Conservation (phyloP, 2,888 invertebrate genomes). For the Teleogryllus oceanicus region DNA sequence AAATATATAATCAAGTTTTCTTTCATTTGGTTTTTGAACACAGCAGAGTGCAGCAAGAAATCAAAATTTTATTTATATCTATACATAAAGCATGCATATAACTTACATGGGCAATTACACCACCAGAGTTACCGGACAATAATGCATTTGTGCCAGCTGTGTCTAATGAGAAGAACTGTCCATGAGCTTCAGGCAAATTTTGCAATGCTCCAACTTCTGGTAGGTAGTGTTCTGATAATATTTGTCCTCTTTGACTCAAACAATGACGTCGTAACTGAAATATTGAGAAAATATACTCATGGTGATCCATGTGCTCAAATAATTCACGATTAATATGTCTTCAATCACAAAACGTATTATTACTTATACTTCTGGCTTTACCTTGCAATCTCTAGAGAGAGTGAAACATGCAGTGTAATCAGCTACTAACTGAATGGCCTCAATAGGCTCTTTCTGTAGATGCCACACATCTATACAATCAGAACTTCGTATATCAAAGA, state of each 20-base stretch:
- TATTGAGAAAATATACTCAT: not conserved
- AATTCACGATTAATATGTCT: too few species aligned
- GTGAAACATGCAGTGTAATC: constrained; percentile 57
- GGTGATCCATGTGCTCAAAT: too few species aligned
- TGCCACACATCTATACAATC: constrained; percentile 55
- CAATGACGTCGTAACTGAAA: constrained; percentile 46
- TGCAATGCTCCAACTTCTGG: constrained; percentile 41
- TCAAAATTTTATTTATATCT: too few species aligned
- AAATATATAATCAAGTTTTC: too few species aligned
- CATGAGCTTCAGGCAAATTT: constrained; percentile 42
- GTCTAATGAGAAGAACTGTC: constrained; percentile 51
- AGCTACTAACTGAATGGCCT: constrained; percentile 53
- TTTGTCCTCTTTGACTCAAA: constrained; percentile 46
- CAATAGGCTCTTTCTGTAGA: constrained; percentile 55
- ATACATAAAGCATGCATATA: too few species aligned
- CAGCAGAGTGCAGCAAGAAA: not conserved
- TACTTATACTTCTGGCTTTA: constrained; percentile 42
- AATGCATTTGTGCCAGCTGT: constrained; percentile 49
- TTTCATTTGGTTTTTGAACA: too few species aligned
- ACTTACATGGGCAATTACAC: constrained; percentile 49
- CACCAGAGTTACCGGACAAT: constrained; percentile 47
- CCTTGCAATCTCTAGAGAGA: constrained; percentile 56
- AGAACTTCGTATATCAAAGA: constrained; percentile 55
- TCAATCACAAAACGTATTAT: not conserved
- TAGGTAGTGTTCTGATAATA: constrained; percentile 45